Evolutionary conservation across 2,888 invertebrate genomes (phyloP).

Genomic region (Julus scanicus): DNA sequence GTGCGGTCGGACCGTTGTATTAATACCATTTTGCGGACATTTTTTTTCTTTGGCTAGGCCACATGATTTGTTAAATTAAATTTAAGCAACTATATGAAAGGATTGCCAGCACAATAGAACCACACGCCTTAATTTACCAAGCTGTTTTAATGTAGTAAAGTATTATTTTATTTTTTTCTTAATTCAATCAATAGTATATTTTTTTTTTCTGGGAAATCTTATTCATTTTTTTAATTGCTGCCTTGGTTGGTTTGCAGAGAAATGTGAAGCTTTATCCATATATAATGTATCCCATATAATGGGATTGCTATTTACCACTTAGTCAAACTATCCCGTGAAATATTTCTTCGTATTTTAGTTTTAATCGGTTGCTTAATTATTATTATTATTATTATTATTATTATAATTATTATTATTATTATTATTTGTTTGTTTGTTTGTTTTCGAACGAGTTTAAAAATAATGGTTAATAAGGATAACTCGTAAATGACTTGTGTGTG

Average conservation of each 20-base stretch:
- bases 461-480: slow-evolving; percentile 40
- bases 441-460: slow-evolving; percentile 30
- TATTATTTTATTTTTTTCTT: slow-evolving; percentile 50
- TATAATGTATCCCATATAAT: slow-evolving; percentile 47
- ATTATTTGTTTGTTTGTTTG: slow-evolving; percentile 37
- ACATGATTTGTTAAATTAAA: background rate
- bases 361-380: slow-evolving; percentile 51
- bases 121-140: slow-evolving; percentile 40
- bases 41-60: background rate
- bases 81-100: background rate
- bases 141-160: slow-evolving; percentile 49
- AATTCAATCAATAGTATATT: slow-evolving; percentile 50
- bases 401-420: slow-evolving; percentile 22
- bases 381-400: slow-evolving; percentile 46
- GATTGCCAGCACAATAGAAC: background rate
- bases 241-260: slow-evolving; percentile 51
- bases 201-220: slow-evolving; percentile 51
- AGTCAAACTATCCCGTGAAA: slow-evolving; percentile 52
- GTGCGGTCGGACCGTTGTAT: background rate
- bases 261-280: slow-evolving; percentile 50
- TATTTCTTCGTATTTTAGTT: slow-evolving; percentile 52
- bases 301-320: slow-evolving; percentile 53
- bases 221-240: slow-evolving; percentile 51
- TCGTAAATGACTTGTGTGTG: slow-evolving; percentile 34
- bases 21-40: background rate